Base-by-base conservation (phyloP, 2,113 vertebrate genomes). In the Leptodactylus fuscus region DNA sequence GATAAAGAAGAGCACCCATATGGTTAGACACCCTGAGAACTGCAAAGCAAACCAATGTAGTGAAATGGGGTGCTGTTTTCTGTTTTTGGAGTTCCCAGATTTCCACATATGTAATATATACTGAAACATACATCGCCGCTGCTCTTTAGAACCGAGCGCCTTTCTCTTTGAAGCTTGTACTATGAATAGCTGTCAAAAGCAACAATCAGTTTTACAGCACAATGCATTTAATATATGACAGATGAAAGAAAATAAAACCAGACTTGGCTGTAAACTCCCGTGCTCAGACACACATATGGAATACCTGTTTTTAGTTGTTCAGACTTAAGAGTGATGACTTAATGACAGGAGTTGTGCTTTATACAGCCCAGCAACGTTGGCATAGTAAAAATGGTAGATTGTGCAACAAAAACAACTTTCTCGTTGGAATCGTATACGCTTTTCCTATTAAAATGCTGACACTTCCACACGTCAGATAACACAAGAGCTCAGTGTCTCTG, bases 381-480 rank as follows among this genome's bases (percentile, higher is more conserved):
- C 34, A 44, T 44, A 44, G 11, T 41, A 60, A 41, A 44, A 11
- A n/a, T 0, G 27, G 24, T 29, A 8, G 20, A 55, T n/a, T 41
- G 34, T 29, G 51, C 20, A 60, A 80, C 16, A 4, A 62, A 62
- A 80, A 44, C 38, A 44, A 24, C 36, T 34, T 27, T n/a, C n/a
- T 41, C 15, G 5, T 16, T 67, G 2, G 5, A 58, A 58, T 60
- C 22, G 36, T 36, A 83, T 71, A 18, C 5, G 20, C 16, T 16
- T 55, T 85, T 29, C 58, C 49, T 73, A 75, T 74, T 78, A 67
- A 51, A 70, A 53, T 13, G 29, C 46, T 60, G 49, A 41, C 83
- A 58, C 32, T 85, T 85, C 38, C 83, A 29, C 46, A 70, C 80
- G 34, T 41, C 75, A 80, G 83, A 67, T 85, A 79, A 70, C 24